Evolutionary conservation across 2,113 vertebrate genomes (phyloP), one percentile per base, ranked within the genome.

Genomic region (Coracopsis vasa): DNA sequence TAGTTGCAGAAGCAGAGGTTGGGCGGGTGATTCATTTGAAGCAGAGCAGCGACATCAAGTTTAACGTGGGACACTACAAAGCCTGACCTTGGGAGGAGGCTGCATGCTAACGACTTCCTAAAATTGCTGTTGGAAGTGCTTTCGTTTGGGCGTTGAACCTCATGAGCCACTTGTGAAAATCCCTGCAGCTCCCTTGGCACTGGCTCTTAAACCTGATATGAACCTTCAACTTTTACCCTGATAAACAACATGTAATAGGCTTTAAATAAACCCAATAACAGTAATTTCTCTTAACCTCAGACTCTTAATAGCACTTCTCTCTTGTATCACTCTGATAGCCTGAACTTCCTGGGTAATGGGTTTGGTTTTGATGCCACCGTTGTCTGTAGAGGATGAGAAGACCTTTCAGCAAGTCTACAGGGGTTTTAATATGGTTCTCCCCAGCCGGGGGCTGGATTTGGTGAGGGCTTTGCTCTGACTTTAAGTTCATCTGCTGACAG

Each of bases 231-330:
- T 86, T 70, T 25, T 67, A 69, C 86, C 72, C 72, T 5, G 35
- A 54, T 47, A 78, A 94, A 91, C 73, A 89, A 21, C 61, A 24
- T 11, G 29, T 50, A 85, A 51, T 37, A 71, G 42, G n/a, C 92
- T 89, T 87, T 45, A 84, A 91, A 91, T 67, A 62, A 92, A 74
- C n/a, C 65, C 62, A 91, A 89, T 64, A 87, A 78, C 77, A 89
- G 94, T 67, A n/a, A 89, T 94, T 95, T 83, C 62, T 61, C 44
- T 51, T 89, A 20, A 80, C 89, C 95, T 93, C 84, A 33, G 92
- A 25, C 90, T 94, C 84, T 45, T 67, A 66, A 65, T 73, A 62
- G 44, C 54, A 8, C 77, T 92, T 44, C 60, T 89, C 54, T 31
- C 80, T 54, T 8, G 31, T n/a, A 16, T n/a, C 1, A 2, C 47